phyloP scores from a whole-genome alignment of 2,113 vertebrate genomes.

The Lepus americanus region DNA sequence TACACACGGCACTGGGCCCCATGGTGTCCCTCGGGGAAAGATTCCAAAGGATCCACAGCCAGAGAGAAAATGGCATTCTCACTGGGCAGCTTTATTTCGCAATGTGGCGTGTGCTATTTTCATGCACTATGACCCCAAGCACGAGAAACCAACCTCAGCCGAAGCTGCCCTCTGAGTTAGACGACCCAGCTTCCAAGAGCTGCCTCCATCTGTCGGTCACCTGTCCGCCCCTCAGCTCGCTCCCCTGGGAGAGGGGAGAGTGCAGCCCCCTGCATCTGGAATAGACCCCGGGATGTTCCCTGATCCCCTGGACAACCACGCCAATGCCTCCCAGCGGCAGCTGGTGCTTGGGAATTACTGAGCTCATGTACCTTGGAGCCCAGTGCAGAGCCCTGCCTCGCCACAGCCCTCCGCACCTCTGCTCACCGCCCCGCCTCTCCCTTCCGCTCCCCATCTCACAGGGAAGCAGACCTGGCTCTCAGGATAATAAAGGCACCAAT shows the following conservation, averaged over 20 bases:
- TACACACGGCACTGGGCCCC: fast-evolving
- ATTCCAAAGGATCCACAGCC: no score
- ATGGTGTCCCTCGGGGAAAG: not conserved
- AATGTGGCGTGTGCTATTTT: not conserved
- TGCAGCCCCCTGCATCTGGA: no score
- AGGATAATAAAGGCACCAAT: not conserved
- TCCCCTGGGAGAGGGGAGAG: not conserved
- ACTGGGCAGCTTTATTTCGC: not conserved
- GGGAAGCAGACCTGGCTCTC: not conserved
- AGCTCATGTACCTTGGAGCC: fast-evolving
- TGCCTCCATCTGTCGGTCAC: fast-evolving
- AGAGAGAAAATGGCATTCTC: not conserved
- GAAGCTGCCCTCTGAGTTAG: not conserved
- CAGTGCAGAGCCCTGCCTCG: not conserved
- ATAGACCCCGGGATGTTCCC: fast-evolving
- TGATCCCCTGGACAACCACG: not conserved
- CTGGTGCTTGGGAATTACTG: no score
- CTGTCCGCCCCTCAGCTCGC: not conserved
- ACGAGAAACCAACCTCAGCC: not conserved
- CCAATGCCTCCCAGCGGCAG: fast-evolving
- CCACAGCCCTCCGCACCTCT: not conserved
- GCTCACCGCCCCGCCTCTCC: no score
- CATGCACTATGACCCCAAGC: not conserved
- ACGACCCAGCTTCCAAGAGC: fast-evolving
- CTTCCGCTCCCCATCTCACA: not conserved